Evolutionary conservation across 2,113 vertebrate species (phyloP), one percentile per base, ranked within the genome.

Genomic region (Corynorhinus townsendii): DNA sequence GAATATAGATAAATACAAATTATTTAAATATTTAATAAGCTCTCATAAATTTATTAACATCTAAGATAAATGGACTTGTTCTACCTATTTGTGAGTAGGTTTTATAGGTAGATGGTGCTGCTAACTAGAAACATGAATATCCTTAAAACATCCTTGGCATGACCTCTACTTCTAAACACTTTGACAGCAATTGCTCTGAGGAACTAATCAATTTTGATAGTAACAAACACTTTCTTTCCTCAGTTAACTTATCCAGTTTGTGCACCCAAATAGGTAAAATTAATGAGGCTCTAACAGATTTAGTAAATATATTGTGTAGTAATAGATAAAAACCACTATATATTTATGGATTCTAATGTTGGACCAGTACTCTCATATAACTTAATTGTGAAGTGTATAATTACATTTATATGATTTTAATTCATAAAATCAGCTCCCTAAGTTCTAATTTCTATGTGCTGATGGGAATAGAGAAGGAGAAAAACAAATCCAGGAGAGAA

Each of bases 361-460:
- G n/a, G 45, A 43, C 43, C 8, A 69, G n/a, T 93, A 90, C 33
- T 7, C 33, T 81, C 26, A 90, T 30, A 22, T 5, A 17, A 86
- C 17, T 69, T 91, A 81, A 86, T 1, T 91, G 20, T 75, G 76
- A 96, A 89, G n/a, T 85, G 24, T 40, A 28, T 72, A 47, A 95
- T 83, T 96, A 89, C 75, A 86, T 22, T 95, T 86, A 45, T 76
- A 72, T 38, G 26, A 93, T 88, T 94, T 90, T 14, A 76, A 95
- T 68, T 84, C 76, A 68, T 73, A 93, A 89, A 89, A 86, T 83
- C 33, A 75, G 56, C 9, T 91, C 24, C 20, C 22, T 85, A 91
- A 76, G 10, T 90, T 94, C 54, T 92, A 90, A 92, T 15, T 85
- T 45, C 40, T 16, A 72, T 64, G 30, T 62, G 62, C 30, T 68